These are phyloP conservation scores for Oxygymnocypris stewartii DNA, from an alignment of 2,113 vertebrate species.

Conservation along the genomic window DNA sequence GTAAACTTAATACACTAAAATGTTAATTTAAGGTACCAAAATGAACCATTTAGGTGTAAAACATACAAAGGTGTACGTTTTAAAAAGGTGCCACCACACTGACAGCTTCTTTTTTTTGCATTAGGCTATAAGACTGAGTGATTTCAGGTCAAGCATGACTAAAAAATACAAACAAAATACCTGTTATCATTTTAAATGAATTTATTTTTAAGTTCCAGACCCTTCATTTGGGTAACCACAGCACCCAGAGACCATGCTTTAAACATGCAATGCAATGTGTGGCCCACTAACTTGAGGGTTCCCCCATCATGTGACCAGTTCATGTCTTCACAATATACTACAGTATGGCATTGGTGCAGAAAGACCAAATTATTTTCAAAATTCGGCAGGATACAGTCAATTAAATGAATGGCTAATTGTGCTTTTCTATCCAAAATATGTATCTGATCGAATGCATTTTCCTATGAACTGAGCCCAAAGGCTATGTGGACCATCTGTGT, in stretches of 20 bases:
- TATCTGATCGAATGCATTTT: not conserved
- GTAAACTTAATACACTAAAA: too few species aligned
- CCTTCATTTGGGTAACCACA: not conserved
- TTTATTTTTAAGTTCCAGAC: not conserved
- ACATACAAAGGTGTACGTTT: not conserved
- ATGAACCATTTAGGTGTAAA: not conserved
- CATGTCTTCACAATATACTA: not conserved
- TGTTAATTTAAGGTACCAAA: not conserved
- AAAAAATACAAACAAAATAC: not conserved
- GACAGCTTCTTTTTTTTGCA: not conserved
- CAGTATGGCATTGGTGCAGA: not conserved
- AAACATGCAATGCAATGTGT: conserved; percentile 14
- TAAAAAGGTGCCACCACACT: too few species aligned
- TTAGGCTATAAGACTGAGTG: not conserved
- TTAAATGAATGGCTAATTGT: not conserved
- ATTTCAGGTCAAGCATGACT: not conserved
- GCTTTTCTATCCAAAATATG: not conserved
- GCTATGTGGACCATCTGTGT: not conserved
- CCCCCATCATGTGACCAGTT: conserved; percentile 23
- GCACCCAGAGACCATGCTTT: conserved; percentile 4
- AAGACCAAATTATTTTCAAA: not conserved
- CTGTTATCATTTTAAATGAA: not conserved
- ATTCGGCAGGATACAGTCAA: not conserved
- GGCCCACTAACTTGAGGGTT: conserved; percentile 8
- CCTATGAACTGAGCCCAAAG: not conserved